Conservation (phyloP, 2,888 invertebrate genomes). For the Rhimphoctona megacephalus region DNA sequence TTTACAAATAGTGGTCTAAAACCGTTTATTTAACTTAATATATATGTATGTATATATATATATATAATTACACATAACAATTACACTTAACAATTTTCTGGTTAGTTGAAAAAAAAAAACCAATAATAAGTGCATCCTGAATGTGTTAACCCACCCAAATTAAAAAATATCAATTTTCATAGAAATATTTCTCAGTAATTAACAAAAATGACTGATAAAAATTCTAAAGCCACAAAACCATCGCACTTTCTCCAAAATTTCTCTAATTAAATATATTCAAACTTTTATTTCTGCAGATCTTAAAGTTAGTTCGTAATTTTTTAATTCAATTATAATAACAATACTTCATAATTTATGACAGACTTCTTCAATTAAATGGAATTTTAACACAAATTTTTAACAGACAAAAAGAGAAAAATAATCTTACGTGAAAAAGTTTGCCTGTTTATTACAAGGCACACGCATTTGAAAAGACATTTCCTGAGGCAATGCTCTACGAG, state of each 20-base stretch:
- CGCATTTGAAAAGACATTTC: slow-evolving; percentile 46
- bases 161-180: not conserved
- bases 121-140: not conserved
- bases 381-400: not conserved
- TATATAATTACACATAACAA: not conserved
- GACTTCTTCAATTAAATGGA: not conserved
- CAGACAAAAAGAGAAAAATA: not conserved
- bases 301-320: too few relatives aligned
- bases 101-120: not conserved
- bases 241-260: not conserved
- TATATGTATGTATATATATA: not conserved
- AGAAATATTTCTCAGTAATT: not conserved
- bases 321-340: not conserved
- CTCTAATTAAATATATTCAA: not conserved
- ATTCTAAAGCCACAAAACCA: not conserved
- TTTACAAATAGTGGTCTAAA: not conserved
- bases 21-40: not conserved
- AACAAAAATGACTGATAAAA: not conserved
- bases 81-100: not conserved
- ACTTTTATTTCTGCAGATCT: not conserved
- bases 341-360: not conserved
- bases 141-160: not conserved
- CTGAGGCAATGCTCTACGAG: slow-evolving; percentile 36
- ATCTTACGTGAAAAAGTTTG: not conserved
- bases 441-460: slow-evolving; percentile 19